These are phyloP conservation scores for Pardalotus punctatus DNA, from an alignment of 2,113 vertebrate species.

Conservation along the genomic window DNA sequence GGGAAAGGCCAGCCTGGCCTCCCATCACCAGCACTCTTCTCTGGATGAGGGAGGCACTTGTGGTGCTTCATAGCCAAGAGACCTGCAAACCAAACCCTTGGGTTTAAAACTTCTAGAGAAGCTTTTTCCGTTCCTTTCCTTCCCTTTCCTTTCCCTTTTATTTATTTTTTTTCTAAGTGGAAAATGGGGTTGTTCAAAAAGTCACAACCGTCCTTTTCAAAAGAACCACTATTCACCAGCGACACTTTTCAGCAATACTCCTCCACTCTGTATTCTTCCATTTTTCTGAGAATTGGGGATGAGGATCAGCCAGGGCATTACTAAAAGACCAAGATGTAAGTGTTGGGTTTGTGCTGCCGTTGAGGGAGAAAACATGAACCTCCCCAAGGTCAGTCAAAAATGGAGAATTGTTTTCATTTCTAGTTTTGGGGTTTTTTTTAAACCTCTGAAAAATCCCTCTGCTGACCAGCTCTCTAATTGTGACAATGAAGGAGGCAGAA, in stretches of 20 bases:
- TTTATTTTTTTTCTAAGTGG: neutral
- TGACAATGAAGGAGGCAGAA: neutral
- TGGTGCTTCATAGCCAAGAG: neutral
- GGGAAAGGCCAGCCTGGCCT: neutral
- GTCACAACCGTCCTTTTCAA: neutral
- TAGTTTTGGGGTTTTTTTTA: neutral
- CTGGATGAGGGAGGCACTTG: neutral
- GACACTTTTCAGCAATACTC: neutral
- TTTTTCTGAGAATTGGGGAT: neutral
- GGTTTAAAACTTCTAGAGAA: neutral
- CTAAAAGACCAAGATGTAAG: neutral
- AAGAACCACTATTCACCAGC: neutral
- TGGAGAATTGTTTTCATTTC: neutral
- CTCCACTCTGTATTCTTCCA: neutral
- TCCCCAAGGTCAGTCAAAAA: neutral
- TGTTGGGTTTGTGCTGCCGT: neutral
- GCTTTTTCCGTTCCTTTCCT: neutral
- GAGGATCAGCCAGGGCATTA: neutral
- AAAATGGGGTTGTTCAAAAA: neutral
- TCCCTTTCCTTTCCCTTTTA: neutral
- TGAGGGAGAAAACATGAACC: neutral
- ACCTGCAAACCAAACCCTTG: neutral
- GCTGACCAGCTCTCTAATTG: neutral
- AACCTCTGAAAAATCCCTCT: neutral
- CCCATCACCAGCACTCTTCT: neutral